Evolutionary conservation across 2,888 invertebrate species (phyloP).

Genomic region (Stenotaenia linearis): DNA sequence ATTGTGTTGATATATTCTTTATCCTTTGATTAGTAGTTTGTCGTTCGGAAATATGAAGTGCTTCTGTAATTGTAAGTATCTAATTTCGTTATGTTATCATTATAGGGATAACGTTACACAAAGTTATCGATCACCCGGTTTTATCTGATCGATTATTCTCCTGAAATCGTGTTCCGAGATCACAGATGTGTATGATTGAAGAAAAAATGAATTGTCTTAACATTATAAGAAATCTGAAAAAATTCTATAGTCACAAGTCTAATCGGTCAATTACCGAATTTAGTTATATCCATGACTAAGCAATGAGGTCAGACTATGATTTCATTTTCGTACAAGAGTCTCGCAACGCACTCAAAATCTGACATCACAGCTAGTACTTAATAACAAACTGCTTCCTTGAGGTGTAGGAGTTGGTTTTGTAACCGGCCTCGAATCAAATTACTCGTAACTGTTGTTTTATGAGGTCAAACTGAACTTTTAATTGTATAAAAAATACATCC

Average conservation of each 20-base stretch:
- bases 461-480: not conserved
- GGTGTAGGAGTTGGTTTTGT: not conserved
- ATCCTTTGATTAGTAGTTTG: not conserved
- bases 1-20: not conserved
- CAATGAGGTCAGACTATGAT: not conserved
- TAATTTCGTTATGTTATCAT: not conserved
- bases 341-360: not conserved
- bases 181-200: not conserved
- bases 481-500: not conserved
- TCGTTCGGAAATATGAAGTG: slow-evolving; percentile 21
- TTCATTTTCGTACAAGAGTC: not conserved
- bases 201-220: not conserved
- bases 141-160: not conserved
- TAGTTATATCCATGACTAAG: not conserved
- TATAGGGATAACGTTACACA: not conserved
- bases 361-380: not conserved
- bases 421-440: not conserved
- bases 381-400: not conserved
- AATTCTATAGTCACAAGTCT: too few relatives aligned
- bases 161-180: not conserved
- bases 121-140: not conserved
- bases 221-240: not conserved
- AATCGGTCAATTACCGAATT: not conserved
- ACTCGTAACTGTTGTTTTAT: not conserved
- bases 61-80: not conserved